Conservation (phyloP, 2,113 vertebrate species). For the Willisornis vidua region DNA sequence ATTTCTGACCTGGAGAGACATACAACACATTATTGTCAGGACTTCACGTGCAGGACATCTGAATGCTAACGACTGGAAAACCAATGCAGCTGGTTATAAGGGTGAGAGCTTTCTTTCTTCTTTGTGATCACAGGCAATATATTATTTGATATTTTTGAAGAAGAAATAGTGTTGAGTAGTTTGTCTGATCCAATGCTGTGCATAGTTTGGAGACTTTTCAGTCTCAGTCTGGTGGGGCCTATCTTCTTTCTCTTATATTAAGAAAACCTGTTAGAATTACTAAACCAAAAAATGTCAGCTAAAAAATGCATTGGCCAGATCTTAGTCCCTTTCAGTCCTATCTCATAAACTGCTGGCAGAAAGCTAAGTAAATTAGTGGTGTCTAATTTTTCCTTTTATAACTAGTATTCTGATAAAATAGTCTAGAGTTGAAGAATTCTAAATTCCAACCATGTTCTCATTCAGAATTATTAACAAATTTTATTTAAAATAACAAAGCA, state of each 20-base stretch:
- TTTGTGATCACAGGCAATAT: constrained; percentile 51
- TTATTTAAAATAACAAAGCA: neutral
- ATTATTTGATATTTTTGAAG: constrained; percentile 52
- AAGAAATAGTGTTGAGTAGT: neutral
- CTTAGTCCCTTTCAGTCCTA: neutral
- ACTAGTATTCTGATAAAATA: neutral
- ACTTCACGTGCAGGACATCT: constrained; percentile 96
- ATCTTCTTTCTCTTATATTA: neutral
- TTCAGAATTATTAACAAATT: neutral
- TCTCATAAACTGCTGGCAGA: neutral
- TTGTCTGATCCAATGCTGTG: neutral
- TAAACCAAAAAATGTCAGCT: neutral
- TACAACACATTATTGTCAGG: constrained; percentile 98
- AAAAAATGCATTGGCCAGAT: neutral
- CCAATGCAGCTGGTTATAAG: constrained; percentile 97
- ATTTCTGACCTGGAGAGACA: constrained; percentile 94
- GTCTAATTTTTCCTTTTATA: neutral
- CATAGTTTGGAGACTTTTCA: constrained; percentile 12
- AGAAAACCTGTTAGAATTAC: neutral
- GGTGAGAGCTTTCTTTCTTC: constrained; percentile 81
- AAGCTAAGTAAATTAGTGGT: neutral
- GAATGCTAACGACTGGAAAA: constrained; percentile 98
- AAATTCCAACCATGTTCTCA: neutral
- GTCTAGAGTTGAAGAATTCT: neutral
- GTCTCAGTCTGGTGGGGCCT: neutral